Conservation (phyloP, 2,888 invertebrate species). For the Rhagophthalmus giganteus region DNA sequence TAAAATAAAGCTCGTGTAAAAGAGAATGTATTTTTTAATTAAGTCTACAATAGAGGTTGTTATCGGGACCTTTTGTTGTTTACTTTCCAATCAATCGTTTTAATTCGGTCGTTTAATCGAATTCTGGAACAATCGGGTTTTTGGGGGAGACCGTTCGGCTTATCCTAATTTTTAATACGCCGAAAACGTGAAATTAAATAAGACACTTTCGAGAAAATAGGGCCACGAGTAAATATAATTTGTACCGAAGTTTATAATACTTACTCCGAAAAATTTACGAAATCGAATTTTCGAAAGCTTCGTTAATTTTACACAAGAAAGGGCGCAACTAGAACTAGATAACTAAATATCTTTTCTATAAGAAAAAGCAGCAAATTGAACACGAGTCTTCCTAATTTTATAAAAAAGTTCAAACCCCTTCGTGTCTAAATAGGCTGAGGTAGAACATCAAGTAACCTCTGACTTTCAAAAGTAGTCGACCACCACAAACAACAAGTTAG, state of each 20-base stretch:
- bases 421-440: conserved; percentile 2
- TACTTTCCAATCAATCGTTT: conserved; percentile 11
- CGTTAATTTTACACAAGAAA: not conserved
- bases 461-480: conserved; percentile 16
- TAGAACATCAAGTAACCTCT: conserved; percentile 9
- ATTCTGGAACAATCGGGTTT: not conserved
- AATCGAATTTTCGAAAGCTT: no score
- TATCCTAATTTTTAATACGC: no score
- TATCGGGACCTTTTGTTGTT: conserved; percentile 9
- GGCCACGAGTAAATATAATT: no score
- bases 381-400: conserved; percentile 10
- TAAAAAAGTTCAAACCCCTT: conserved; percentile 8
- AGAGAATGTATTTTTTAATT: conserved; percentile 11
- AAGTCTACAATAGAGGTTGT: conserved; percentile 8
- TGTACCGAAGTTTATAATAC: no score
- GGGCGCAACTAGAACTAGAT: not conserved
- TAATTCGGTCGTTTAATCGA: conserved; percentile 4
- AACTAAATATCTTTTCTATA: not conserved
- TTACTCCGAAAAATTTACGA: no score
- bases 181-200: no score
- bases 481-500: conserved; percentile 19
- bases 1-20: not conserved
- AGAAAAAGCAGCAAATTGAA: conserved; percentile 11
- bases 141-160: not conserved
- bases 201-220: no score